A percentile compares a stretch with the other conserved stretches of the same genome.
Evolutionary conservation across 2,113 vertebrate species (phyloP).

Genomic region (Plecotus auritus): DNA sequence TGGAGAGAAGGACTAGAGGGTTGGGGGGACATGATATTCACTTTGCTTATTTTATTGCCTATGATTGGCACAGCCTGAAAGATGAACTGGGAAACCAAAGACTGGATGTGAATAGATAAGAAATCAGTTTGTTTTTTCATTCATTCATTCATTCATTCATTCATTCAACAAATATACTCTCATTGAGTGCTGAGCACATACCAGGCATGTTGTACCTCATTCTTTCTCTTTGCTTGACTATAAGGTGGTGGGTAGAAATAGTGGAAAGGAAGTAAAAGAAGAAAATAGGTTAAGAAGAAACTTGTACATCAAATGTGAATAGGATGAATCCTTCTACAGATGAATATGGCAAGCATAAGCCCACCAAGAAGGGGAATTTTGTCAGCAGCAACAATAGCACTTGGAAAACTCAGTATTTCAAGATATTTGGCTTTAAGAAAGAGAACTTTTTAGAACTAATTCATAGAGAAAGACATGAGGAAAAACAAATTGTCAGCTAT

Average conservation of each 20-base stretch:
- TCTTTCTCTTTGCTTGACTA: neutral
- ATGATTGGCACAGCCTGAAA: neutral
- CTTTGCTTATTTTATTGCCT: neutral
- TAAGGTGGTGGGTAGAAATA: neutral
- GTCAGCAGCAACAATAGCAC: neutral
- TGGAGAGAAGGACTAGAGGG: neutral
- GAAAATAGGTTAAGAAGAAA: neutral
- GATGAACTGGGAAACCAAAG: neutral
- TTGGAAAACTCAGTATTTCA: neutral
- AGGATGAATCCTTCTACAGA: neutral
- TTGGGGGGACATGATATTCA: rapidly evolving
- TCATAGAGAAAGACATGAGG: neutral
- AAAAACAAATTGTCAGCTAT: neutral
- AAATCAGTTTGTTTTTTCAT: neutral
- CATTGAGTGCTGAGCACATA: no score
- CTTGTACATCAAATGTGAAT: rapidly evolving
- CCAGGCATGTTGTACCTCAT: neutral
- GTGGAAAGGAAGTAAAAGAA: neutral
- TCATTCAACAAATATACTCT: neutral
- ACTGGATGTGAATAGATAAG: neutral
- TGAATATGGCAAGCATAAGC: neutral
- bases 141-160: neutral
- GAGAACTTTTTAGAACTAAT: neutral
- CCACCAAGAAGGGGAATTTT: neutral
- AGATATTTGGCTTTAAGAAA: neutral